phyloP scores from a whole-genome alignment of 1,140 invertebrate species.

The Brachionus manjavacas region DNA sequence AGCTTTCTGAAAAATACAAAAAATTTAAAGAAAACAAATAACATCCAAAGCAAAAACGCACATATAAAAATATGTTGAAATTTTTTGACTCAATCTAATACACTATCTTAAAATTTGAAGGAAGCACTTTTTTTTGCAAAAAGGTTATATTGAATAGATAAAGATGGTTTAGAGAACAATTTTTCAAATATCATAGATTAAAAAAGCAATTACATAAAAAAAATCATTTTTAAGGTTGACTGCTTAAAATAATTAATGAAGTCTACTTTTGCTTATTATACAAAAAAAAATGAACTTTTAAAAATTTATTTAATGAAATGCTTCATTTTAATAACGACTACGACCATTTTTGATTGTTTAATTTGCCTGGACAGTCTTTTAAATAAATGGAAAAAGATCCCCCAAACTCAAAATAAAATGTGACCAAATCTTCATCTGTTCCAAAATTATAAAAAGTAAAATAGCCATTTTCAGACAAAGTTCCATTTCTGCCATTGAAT shows the following conservation, averaged over 20 bases:
- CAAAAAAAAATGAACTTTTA: not conserved
- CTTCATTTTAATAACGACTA: not conserved
- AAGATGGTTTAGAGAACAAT: not conserved
- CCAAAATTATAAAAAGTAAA: constrained; percentile 35
- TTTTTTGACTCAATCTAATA: too few relatives aligned
- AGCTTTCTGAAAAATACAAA: too few relatives aligned
- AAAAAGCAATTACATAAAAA: not conserved
- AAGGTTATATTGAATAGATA: not conserved
- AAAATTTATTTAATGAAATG: not conserved
- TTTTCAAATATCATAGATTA: not conserved
- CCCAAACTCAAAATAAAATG: constrained; percentile 23
- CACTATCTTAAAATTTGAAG: too few relatives aligned
- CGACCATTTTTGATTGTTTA: not conserved
- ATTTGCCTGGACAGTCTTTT: constrained; percentile 4
- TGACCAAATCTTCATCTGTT: constrained; percentile 3
- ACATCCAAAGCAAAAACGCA: not conserved
- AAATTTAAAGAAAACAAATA: too few relatives aligned
- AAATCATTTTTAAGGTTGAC: not conserved
- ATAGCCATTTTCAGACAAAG: constrained; percentile 12
- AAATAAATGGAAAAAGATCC: constrained; percentile 12
- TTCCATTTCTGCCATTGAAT: not conserved
- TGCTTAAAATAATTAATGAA: not conserved
- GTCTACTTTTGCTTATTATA: not conserved
- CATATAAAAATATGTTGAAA: not conserved
- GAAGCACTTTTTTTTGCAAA: too few relatives aligned